A percentile compares a stretch with the other conserved stretches of the same genome.
Evolutionary conservation across 2,888 invertebrate genomes (phyloP).

Genomic region (Zootermopsis nevadensis): DNA sequence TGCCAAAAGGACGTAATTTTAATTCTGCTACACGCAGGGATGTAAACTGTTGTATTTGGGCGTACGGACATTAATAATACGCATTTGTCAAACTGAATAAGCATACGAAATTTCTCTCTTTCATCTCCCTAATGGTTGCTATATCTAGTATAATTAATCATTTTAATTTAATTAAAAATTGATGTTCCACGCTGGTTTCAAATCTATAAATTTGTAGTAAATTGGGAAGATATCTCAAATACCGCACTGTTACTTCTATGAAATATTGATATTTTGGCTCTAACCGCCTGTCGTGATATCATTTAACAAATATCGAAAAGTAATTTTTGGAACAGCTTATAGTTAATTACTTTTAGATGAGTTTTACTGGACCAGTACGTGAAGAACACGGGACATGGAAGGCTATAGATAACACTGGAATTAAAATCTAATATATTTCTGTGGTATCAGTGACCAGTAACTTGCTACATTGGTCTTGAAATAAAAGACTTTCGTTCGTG

Average conservation of each 20-base stretch:
- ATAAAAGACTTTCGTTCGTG: not conserved
- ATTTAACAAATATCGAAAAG: not conserved
- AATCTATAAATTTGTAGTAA: not conserved
- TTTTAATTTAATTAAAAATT: no score
- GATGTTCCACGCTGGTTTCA: no score
- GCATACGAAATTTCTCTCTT: no score
- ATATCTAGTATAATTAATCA: no score
- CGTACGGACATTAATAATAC: no score
- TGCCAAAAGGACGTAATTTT: no score
- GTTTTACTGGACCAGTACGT: not conserved
- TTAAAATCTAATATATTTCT: constrained; percentile 3
- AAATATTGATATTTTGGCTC: not conserved
- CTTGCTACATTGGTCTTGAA: constrained; percentile 2
- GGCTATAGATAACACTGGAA: not conserved
- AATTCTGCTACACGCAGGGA: no score
- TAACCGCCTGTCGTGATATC: no score
- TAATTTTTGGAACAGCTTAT: not conserved
- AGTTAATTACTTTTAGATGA: constrained; percentile 25
- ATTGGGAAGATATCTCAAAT: not conserved
- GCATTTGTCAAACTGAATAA: no score
- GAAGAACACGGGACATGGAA: not conserved
- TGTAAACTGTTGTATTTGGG: no score
- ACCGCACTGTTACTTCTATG: not conserved
- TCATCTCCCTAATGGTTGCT: no score
- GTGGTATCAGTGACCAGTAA: not conserved